Evolutionary conservation across 2,113 vertebrate genomes (phyloP).

Genomic region (Chaetodon auriga): DNA sequence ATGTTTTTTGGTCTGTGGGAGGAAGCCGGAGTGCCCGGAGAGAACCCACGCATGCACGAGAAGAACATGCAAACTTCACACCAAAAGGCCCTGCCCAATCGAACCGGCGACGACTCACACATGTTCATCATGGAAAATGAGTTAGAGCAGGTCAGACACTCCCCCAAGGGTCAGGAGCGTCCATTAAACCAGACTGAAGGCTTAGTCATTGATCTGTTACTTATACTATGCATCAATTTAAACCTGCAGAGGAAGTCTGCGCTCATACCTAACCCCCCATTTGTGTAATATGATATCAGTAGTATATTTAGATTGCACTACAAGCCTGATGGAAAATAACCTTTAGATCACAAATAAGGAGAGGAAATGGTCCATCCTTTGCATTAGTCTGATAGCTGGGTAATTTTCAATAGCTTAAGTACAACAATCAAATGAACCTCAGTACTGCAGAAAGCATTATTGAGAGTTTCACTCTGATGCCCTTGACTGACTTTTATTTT

Average conservation of each 20-base stretch:
- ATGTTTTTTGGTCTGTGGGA: too few species aligned
- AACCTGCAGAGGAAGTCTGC: not conserved
- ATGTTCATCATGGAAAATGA: not conserved
- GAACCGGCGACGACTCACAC: too few species aligned
- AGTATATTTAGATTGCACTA: not conserved
- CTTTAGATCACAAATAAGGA: not conserved
- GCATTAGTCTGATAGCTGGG: not conserved
- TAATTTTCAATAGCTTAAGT: not conserved
- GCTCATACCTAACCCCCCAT: not conserved
- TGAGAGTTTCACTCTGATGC: not conserved
- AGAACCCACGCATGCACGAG: too few species aligned
- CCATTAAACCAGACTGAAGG: conserved; percentile 2
- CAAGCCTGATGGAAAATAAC: not conserved
- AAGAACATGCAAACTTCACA: too few species aligned
- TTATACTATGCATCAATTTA: not conserved
- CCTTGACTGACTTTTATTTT: conserved; percentile 32
- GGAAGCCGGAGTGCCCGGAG: too few species aligned
- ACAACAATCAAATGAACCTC: not conserved
- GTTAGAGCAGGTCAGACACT: not conserved
- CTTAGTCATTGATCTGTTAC: not conserved
- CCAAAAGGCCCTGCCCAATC: too few species aligned
- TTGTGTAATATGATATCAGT: not conserved
- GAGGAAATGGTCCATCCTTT: not conserved
- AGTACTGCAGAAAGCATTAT: not conserved
- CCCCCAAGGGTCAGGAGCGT: not conserved